phyloP scores from a whole-genome alignment of 2,888 invertebrate species.

The Leptopilina syphax region DNA sequence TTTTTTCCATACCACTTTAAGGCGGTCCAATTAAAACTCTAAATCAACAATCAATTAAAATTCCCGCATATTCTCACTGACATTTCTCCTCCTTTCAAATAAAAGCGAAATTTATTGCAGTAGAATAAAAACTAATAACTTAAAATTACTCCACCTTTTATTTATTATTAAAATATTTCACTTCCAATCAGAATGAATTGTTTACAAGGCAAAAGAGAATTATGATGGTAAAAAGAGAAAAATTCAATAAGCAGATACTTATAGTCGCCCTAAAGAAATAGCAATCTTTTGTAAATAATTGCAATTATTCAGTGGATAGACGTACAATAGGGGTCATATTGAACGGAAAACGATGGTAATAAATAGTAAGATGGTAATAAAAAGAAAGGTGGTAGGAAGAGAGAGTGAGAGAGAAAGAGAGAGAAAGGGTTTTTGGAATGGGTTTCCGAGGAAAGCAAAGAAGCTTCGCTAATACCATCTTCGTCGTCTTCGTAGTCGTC shows the following conservation, averaged over 20 bases:
- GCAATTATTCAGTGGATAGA: constrained; percentile 53
- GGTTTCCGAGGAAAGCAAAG: constrained; percentile 9
- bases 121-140: too few species aligned
- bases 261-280: constrained; percentile 8
- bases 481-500: too few species aligned
- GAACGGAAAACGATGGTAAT: constrained; percentile 60
- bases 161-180: too few species aligned
- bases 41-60: too few species aligned
- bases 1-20: too few species aligned
- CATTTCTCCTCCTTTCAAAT: too few species aligned
- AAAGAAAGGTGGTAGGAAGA: constrained; percentile 43
- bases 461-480: constrained; percentile 11
- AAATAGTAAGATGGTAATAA: constrained; percentile 63
- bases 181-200: too few species aligned
- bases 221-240: background rate
- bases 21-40: too few species aligned
- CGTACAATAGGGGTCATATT: constrained; percentile 62
- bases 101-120: too few species aligned
- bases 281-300: constrained; percentile 63
- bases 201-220: too few species aligned
- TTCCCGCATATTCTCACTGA: too few species aligned
- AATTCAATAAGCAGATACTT: constrained; percentile 11
- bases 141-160: too few species aligned
- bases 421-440: constrained; percentile 11
- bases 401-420: constrained; percentile 43